Evolutionary conservation across 2,888 invertebrate species (phyloP).

Genomic region (Noctua janthina): DNA sequence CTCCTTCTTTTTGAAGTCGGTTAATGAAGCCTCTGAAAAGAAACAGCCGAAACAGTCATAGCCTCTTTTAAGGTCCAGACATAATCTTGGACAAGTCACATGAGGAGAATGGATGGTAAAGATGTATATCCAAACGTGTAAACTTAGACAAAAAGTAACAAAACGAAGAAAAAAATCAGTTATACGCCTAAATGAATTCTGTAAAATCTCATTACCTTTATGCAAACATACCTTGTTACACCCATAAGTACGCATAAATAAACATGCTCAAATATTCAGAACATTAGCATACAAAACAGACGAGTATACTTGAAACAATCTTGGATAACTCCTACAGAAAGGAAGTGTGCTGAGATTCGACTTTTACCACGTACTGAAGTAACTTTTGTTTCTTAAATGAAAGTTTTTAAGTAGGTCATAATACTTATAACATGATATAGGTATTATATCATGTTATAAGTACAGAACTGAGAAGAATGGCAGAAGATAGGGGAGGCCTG

Average conservation of each 20-base stretch:
- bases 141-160: not conserved
- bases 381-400: slow-evolving; percentile 16
- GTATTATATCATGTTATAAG: too few species aligned
- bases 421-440: not conserved
- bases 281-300: slow-evolving; percentile 25
- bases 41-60: too few species aligned
- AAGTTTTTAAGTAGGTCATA: slow-evolving; percentile 8
- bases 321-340: slow-evolving; percentile 13
- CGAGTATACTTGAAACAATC: slow-evolving; percentile 14
- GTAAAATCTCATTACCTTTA: not conserved
- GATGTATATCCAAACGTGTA: not conserved
- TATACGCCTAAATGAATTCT: not conserved
- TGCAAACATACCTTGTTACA: not conserved
- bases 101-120: not conserved
- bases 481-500: too few species aligned
- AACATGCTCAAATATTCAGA: slow-evolving; percentile 20
- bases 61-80: too few species aligned
- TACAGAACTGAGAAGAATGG: too few species aligned
- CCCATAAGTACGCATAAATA: not conserved
- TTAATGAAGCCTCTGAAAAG: too few species aligned
- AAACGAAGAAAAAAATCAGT: not conserved
- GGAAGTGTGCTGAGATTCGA: slow-evolving; percentile 11
- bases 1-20: too few species aligned
- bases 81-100: too few species aligned
- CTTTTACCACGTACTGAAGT: slow-evolving; percentile 9